Conservation (phyloP, 2,113 vertebrate genomes). For the Probosciger aterrimus region DNA sequence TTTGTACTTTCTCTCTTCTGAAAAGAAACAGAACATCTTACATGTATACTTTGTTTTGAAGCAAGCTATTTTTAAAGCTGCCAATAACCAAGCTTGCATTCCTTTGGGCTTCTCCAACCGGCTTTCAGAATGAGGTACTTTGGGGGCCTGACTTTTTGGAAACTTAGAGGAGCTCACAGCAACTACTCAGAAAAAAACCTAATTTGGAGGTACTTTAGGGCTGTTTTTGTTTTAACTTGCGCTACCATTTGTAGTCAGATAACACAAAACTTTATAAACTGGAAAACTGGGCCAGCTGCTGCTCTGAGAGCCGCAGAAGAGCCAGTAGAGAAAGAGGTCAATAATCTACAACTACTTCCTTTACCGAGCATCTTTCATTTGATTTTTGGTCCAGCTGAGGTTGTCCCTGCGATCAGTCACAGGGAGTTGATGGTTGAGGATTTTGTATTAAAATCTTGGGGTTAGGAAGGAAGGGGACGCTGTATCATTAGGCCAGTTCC, state of each 20-base stretch:
- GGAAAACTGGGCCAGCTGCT: not conserved
- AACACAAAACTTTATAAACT: conserved; percentile 19
- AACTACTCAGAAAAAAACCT: not conserved
- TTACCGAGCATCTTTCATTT: not conserved
- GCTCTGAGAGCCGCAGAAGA: not conserved
- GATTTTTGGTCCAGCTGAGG: not conserved
- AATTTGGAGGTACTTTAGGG: not conserved
- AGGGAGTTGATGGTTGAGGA: not conserved
- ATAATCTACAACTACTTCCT: not conserved
- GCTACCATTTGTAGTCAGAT: not conserved
- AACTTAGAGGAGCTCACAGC: not conserved
- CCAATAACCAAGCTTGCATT: not conserved
- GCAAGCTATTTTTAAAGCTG: not conserved
- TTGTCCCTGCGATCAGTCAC: not conserved
- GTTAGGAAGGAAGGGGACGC: not conserved
- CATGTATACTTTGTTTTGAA: not conserved
- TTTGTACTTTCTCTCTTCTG: conserved; percentile 99
- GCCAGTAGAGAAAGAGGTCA: not conserved
- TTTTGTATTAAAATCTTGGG: not conserved
- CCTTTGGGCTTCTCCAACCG: not conserved
- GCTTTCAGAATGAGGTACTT: not conserved
- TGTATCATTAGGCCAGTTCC: not conserved
- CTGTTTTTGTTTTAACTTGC: not conserved
- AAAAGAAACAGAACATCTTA: not conserved
- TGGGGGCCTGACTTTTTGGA: not conserved